phyloP scores from a whole-genome alignment of 2,888 invertebrate species.

The Polyploca ridens region DNA sequence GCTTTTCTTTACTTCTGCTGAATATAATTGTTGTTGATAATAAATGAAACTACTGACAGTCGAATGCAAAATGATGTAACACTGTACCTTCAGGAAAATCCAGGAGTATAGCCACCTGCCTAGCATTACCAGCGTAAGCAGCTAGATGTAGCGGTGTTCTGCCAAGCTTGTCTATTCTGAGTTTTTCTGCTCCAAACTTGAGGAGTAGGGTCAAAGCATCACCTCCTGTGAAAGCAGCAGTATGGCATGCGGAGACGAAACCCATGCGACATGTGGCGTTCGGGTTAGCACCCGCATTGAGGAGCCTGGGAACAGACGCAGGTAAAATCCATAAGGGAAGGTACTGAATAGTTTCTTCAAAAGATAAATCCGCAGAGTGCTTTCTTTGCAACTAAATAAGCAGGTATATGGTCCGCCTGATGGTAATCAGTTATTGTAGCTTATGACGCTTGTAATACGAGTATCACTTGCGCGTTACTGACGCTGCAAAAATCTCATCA shows the following conservation, averaged over 20 bases:
- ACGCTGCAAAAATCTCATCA: too few relatives aligned
- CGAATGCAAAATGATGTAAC: not conserved
- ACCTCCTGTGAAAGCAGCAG: slow-evolving; percentile 55
- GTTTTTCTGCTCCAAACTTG: slow-evolving; percentile 46
- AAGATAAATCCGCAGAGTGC: too few relatives aligned
- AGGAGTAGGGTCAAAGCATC: slow-evolving; percentile 56
- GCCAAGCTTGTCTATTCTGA: slow-evolving; percentile 54
- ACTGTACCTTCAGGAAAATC: slow-evolving; percentile 43
- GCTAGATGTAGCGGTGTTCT: slow-evolving; percentile 68
- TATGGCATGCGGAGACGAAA: slow-evolving; percentile 50
- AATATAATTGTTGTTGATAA: too few relatives aligned
- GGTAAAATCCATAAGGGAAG: too few relatives aligned
- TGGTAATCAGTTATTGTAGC: too few relatives aligned
- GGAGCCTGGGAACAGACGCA: slow-evolving; percentile 32
- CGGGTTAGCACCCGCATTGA: slow-evolving; percentile 43
- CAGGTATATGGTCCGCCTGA: too few relatives aligned
- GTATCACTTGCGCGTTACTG: too few relatives aligned
- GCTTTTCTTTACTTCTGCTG: too few relatives aligned
- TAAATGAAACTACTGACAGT: too few relatives aligned
- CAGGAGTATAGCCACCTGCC: slow-evolving; percentile 48
- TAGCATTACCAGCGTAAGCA: slow-evolving; percentile 56
- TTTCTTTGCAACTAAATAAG: too few relatives aligned
- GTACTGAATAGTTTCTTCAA: too few relatives aligned
- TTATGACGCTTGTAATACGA: too few relatives aligned
- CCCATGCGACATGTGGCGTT: slow-evolving; percentile 42